Conservation (phyloP, 2,797 vertebrate genomes). For the Neosalanx taihuensis region DNA sequence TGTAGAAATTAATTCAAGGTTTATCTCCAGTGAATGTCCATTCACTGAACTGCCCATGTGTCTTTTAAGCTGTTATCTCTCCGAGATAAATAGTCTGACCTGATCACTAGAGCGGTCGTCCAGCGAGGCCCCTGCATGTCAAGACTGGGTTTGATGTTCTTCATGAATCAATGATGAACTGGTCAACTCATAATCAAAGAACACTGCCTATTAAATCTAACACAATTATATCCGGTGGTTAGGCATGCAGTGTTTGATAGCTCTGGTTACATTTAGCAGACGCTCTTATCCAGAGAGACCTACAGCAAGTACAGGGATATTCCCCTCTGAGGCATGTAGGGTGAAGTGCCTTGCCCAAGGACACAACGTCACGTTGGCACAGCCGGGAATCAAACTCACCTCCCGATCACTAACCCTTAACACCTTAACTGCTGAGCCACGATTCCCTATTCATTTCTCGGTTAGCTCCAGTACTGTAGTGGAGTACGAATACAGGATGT, state of each 20-base stretch:
- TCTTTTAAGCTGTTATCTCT: conserved; percentile 19
- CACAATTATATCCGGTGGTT: neutral
- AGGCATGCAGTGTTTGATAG: neutral
- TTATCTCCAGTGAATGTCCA: neutral
- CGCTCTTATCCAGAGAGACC: no score
- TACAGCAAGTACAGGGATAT: no score
- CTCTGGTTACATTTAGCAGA: no score
- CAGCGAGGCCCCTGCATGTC: conserved; percentile 27
- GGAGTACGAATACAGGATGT: no score
- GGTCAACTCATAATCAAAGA: conserved; percentile 35
- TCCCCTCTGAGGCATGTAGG: no score
- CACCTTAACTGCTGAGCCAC: no score
- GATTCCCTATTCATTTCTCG: no score
- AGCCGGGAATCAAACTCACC: no score
- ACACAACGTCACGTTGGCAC: no score
- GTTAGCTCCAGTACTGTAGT: no score
- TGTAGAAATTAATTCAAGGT: neutral
- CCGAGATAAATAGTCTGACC: conserved; percentile 4
- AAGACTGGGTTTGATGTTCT: conserved; percentile 37
- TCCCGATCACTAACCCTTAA: no score
- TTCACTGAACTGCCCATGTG: neutral
- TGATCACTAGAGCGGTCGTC: conserved; percentile 22
- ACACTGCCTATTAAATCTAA: neutral
- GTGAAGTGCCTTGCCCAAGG: no score
- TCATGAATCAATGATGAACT: conserved; percentile 51